A percentile compares a stretch with the other conserved stretches of the same genome.
Conservation (phyloP, 2,113 vertebrate genomes). For the Odontophorus gujanensis region DNA sequence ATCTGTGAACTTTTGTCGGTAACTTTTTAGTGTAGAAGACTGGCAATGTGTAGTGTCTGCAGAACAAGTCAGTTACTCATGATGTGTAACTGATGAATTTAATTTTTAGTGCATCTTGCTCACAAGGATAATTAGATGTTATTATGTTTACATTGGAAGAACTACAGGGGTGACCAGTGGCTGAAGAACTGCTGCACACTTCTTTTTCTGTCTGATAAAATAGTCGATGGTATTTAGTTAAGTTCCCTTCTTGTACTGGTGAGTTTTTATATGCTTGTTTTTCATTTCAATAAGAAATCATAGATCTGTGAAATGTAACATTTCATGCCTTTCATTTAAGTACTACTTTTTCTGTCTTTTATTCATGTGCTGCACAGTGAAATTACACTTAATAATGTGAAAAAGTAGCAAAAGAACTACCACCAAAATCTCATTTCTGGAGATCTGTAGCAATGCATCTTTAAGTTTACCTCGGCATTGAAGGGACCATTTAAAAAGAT, state of each 20-base stretch:
- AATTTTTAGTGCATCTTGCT: conserved; percentile 24
- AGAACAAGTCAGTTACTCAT: neutral
- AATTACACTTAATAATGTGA: conserved; percentile 12
- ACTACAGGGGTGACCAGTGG: neutral
- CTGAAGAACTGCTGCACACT: neutral
- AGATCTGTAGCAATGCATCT: conserved; percentile 48
- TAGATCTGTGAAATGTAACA: neutral
- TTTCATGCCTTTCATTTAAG: neutral
- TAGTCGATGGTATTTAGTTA: neutral
- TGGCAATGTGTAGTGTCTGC: neutral
- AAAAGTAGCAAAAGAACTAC: neutral
- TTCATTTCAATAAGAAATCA: neutral
- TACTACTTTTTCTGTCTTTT: neutral
- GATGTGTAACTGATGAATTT: neutral
- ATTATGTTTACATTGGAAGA: conserved; percentile 28
- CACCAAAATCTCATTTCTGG: neutral
- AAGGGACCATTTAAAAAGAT: conserved; percentile 65
- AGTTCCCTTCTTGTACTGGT: neutral
- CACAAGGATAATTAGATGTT: conserved; percentile 36
- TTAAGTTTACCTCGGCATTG: conserved; percentile 38
- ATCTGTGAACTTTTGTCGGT: neutral
- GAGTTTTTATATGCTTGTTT: neutral
- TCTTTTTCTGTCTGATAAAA: neutral
- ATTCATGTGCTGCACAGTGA: neutral
- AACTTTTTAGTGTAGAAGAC: neutral